Evolutionary conservation across 1,140 invertebrate species (phyloP).

Genomic region (Drosophila sp.): DNA sequence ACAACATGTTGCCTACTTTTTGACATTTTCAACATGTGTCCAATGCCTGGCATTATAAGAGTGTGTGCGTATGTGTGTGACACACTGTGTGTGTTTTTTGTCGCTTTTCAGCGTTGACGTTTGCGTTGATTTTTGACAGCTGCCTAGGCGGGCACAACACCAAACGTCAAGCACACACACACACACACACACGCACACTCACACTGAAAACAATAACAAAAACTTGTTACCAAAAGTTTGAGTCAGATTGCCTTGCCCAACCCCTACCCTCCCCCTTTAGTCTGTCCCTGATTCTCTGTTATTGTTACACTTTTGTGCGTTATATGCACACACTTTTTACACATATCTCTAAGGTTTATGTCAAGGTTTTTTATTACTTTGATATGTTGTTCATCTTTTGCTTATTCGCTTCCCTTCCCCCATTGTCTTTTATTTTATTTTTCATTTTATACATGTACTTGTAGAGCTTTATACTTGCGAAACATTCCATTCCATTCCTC

Average conservation of each 20-base stretch:
- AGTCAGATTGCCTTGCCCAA: constrained; percentile 70
- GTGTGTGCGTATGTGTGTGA: constrained; percentile 5
- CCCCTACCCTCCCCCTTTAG: constrained; percentile 3
- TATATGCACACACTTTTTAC: constrained; percentile 69
- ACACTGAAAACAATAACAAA: constrained; percentile 73
- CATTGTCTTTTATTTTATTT: constrained; percentile 20
- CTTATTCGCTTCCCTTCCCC: not conserved
- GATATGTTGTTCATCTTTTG: constrained; percentile 36
- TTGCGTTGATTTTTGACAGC: constrained; percentile 82
- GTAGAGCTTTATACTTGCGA: constrained; percentile 62
- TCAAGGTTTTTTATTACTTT: constrained; percentile 81
- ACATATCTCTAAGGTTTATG: constrained; percentile 82
- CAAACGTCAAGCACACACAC: constrained; percentile 43
- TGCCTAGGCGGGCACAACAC: constrained; percentile 69
- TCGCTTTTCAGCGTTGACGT: constrained; percentile 77
- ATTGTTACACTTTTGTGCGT: constrained; percentile 78
- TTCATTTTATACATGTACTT: constrained; percentile 64
- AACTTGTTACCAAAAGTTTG: constrained; percentile 80
- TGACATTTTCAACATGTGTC: constrained; percentile 82
- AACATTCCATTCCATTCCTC: no score
- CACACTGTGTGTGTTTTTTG: constrained; percentile 38
- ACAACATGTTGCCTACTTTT: constrained; percentile 82
- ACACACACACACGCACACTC: constrained; percentile 14
- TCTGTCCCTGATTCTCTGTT: constrained; percentile 36
- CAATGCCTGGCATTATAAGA: constrained; percentile 45